Conservation (phyloP, 2,888 invertebrate species). For the Choreutis nemorana region DNA sequence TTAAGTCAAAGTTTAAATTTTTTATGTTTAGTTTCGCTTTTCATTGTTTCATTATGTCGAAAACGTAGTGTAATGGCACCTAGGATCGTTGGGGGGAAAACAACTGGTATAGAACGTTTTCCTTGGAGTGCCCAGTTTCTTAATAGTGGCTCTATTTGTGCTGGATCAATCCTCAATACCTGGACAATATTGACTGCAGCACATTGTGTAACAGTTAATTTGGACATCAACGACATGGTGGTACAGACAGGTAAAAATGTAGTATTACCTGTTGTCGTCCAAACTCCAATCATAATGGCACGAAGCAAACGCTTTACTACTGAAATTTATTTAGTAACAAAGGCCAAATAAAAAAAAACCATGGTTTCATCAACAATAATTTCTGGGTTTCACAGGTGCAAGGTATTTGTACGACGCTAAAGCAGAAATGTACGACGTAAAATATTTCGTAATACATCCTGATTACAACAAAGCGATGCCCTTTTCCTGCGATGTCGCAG, state of each 20-base stretch:
- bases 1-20: too few relatives aligned
- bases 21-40: too few relatives aligned
- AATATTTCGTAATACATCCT: conserved; percentile 21
- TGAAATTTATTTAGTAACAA: conserved; percentile 2
- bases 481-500: conserved; percentile 37
- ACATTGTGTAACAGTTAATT: conserved; percentile 35
- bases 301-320: too few relatives aligned
- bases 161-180: conserved; percentile 33
- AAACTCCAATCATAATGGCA: too few relatives aligned
- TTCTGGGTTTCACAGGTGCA: conserved; percentile 22
- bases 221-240: conserved; percentile 23
- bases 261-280: too few relatives aligned
- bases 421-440: conserved; percentile 19
- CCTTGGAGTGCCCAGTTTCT: conserved; percentile 33
- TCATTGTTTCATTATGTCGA: too few relatives aligned
- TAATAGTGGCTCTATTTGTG: conserved; percentile 32
- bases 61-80: too few relatives aligned
- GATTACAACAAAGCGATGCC: conserved; percentile 24
- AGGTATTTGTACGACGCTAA: conserved; percentile 26
- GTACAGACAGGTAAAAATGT: too few relatives aligned
- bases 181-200: conserved; percentile 37
- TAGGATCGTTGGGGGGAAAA: conserved; percentile 32
- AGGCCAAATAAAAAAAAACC: conserved; percentile 1
- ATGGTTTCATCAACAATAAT: background rate
- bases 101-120: conserved; percentile 20